These are phyloP conservation scores for Zaprionus africanus DNA, from an alignment of 1,140 invertebrate species.

Conservation along the genomic window DNA sequence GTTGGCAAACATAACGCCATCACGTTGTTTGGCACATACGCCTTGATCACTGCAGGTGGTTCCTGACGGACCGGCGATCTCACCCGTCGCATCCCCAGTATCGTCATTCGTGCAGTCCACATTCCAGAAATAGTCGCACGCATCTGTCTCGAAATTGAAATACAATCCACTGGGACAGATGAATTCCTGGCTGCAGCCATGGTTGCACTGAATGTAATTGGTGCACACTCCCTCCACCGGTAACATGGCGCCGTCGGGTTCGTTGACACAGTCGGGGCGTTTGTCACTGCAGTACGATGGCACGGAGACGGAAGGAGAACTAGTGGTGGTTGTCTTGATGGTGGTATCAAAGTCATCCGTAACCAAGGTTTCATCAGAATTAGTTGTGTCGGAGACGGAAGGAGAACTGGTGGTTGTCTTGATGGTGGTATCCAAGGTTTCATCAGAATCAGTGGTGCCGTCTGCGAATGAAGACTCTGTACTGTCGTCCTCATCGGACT, in stretches of 20 bases:
- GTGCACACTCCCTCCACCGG: constrained; percentile 43
- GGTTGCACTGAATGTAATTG: constrained; percentile 54
- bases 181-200: constrained; percentile 45
- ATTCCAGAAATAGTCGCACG: constrained; percentile 40
- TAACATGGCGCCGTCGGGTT: constrained; percentile 21
- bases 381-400: neutral
- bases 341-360: neutral
- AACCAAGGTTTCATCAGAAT: constrained; percentile 1
- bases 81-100: constrained; percentile 18
- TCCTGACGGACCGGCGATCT: constrained; percentile 60
- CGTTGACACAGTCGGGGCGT: constrained; percentile 18
- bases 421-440: constrained; percentile 2
- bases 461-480: neutral
- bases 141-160: constrained; percentile 6
- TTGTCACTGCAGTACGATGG: constrained; percentile 45
- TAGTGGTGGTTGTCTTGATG: constrained; percentile 27
- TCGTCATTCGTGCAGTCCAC: constrained; percentile 43
- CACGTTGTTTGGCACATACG: constrained; percentile 28
- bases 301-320: neutral
- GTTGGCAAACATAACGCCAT: constrained; percentile 46
- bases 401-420: constrained; percentile 25
- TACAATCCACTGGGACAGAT: constrained; percentile 58
- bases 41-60: constrained; percentile 42
- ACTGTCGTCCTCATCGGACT: constrained; percentile 1
- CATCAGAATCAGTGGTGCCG: neutral